These are phyloP conservation scores for Cotesia glomerata DNA, from an alignment of 1,140 invertebrate genomes.

Conservation along the genomic window DNA sequence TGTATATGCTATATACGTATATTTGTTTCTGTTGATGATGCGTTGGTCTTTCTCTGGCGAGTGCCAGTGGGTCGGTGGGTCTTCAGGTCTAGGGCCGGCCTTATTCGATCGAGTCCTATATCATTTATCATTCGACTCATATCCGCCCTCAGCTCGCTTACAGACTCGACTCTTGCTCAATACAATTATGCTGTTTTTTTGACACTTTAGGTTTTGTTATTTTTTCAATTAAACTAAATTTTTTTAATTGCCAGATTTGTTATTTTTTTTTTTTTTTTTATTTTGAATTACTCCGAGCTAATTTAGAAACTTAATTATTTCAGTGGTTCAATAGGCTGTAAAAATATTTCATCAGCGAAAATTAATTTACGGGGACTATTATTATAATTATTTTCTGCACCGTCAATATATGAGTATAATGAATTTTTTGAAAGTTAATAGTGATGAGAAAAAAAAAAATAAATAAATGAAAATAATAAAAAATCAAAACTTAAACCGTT, in stretches of 20 bases:
- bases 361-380: no score
- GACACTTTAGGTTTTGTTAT: not conserved
- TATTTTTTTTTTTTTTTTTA: no score
- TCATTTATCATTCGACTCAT: slow-evolving; percentile 59
- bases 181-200: not conserved
- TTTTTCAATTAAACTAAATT: no score
- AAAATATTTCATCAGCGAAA: no score
- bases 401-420: no score
- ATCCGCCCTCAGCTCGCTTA: slow-evolving; percentile 36
- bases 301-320: no score
- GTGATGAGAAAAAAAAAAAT: not conserved
- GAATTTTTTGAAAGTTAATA: no score
- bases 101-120: slow-evolving; percentile 34
- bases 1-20: not conserved
- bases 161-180: slow-evolving; percentile 1
- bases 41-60: slow-evolving; percentile 36
- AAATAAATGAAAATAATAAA: not conserved
- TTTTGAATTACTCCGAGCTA: no score
- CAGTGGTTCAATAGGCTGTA: no score
- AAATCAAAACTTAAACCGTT: not conserved
- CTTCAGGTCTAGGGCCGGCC: slow-evolving; percentile 53
- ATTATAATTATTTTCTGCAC: no score
- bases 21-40: slow-evolving; percentile 24
- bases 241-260: no score
- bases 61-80: slow-evolving; percentile 55